Percentiles rank a stretch among this genome's conserved stretches.
Conservation (phyloP, 2,888 invertebrate species). For the Odontocerum albicorne region DNA sequence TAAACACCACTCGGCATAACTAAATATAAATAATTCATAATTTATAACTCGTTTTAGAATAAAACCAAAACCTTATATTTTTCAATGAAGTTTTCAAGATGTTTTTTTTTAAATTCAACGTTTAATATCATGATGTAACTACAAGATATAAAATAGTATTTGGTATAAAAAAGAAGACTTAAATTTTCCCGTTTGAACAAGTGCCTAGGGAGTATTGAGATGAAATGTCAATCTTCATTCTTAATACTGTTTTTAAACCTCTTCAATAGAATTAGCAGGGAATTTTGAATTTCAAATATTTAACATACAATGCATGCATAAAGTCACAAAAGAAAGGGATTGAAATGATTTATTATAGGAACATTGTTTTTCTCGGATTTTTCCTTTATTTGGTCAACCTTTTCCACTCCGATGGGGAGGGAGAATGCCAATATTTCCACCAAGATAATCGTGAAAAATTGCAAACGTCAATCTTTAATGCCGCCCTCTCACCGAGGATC, state of each 20-base stretch:
- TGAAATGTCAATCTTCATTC: too few species aligned
- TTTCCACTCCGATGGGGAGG: conserved; percentile 15
- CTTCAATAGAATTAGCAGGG: background rate
- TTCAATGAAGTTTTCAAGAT: too few species aligned
- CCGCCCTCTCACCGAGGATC: conserved; percentile 2
- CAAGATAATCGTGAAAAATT: conserved; percentile 26
- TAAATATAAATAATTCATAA: too few species aligned
- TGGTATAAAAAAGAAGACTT: too few species aligned
- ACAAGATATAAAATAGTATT: too few species aligned
- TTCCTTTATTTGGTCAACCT: conserved; percentile 13
- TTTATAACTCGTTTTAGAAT: too few species aligned
- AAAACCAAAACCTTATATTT: too few species aligned
- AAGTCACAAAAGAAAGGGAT: background rate
- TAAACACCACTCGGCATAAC: too few species aligned
- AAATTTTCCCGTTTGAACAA: too few species aligned
- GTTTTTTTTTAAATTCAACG: too few species aligned
- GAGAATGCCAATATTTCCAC: conserved; percentile 23
- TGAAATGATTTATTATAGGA: conserved; percentile 12
- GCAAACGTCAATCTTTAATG: conserved; percentile 22
- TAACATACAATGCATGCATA: background rate
- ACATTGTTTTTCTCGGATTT: conserved; percentile 15
- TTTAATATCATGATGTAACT: too few species aligned
- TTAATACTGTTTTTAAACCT: background rate
- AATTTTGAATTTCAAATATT: background rate
- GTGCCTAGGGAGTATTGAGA: too few species aligned